These are phyloP conservation scores for Julus scandinavius DNA, from an alignment of 2,888 invertebrate genomes.

Conservation along the genomic window DNA sequence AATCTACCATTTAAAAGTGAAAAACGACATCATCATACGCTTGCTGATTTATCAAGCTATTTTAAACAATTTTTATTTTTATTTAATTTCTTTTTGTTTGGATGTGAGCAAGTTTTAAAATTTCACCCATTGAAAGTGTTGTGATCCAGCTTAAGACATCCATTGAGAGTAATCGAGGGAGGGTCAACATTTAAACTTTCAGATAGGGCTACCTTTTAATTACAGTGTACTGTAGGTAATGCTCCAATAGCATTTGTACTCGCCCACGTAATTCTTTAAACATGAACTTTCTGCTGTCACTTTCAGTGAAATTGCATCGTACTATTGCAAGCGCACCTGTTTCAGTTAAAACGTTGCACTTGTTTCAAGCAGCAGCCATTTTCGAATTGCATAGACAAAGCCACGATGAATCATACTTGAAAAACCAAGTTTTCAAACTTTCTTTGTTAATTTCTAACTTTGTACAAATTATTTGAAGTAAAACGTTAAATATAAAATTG, in stretches of 20 bases:
- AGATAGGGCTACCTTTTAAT: slow-evolving; percentile 1
- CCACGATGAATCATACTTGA: neutral
- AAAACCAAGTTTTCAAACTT: neutral
- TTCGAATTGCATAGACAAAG: neutral
- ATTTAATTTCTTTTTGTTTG: too few relatives aligned
- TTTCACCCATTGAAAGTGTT: too few relatives aligned
- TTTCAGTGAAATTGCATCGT: neutral
- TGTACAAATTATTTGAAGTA: neutral
- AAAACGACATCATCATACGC: too few relatives aligned
- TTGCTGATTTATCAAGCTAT: too few relatives aligned
- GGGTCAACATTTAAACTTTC: neutral
- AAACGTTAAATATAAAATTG: neutral
- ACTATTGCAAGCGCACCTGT: neutral
- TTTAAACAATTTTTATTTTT: too few relatives aligned
- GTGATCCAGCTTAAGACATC: neutral
- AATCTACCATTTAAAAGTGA: too few relatives aligned
- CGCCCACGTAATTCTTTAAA: neutral
- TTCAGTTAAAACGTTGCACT: neutral
- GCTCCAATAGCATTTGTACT: neutral
- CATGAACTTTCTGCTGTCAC: neutral
- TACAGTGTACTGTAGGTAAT: neutral
- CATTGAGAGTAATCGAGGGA: neutral
- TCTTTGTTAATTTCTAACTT: neutral
- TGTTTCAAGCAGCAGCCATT: neutral
- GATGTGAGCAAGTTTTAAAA: too few relatives aligned